A percentile compares a stretch with the other conserved stretches of the same genome.
Conservation (phyloP, 1,140 invertebrate species). For the Ganaspis sp. region DNA sequence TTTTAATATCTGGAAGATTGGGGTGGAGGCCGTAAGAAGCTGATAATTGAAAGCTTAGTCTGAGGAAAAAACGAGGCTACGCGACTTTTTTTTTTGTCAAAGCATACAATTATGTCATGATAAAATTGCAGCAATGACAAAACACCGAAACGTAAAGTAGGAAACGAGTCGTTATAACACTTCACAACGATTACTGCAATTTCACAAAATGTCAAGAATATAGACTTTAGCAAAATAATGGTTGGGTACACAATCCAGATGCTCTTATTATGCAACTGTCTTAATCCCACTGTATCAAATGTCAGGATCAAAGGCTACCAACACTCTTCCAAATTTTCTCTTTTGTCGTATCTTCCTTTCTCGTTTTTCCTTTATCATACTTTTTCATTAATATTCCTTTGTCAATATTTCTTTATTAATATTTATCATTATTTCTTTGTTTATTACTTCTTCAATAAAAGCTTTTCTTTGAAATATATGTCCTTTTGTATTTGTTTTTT, state of each 20-base stretch:
- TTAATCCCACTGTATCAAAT: neutral
- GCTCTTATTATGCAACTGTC: neutral
- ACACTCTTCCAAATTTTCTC: neutral
- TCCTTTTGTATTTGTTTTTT: too few species aligned
- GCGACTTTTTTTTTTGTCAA: constrained; percentile 11
- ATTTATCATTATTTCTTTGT: too few species aligned
- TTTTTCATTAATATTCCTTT: too few species aligned
- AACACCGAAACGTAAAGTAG: constrained; percentile 64
- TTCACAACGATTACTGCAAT: constrained; percentile 65
- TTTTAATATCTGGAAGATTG: neutral
- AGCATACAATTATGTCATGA: constrained; percentile 45
- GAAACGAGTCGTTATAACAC: constrained; percentile 68
- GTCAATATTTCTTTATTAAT: too few species aligned
- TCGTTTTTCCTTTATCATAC: too few species aligned
- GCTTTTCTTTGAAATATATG: too few species aligned
- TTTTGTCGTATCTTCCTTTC: too few species aligned
- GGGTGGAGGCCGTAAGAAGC: neutral
- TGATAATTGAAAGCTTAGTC: neutral
- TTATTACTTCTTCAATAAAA: too few species aligned
- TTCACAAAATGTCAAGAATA: constrained; percentile 57
- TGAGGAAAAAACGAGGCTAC: constrained; percentile 17
- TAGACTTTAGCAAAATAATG: constrained; percentile 30
- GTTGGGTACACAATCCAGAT: constrained; percentile 9
- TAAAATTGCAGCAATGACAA: constrained; percentile 51
- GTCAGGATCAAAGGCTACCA: neutral